Evolutionary conservation across 2,113 vertebrate species (phyloP).

Genomic region (Emydura subglobosa): DNA sequence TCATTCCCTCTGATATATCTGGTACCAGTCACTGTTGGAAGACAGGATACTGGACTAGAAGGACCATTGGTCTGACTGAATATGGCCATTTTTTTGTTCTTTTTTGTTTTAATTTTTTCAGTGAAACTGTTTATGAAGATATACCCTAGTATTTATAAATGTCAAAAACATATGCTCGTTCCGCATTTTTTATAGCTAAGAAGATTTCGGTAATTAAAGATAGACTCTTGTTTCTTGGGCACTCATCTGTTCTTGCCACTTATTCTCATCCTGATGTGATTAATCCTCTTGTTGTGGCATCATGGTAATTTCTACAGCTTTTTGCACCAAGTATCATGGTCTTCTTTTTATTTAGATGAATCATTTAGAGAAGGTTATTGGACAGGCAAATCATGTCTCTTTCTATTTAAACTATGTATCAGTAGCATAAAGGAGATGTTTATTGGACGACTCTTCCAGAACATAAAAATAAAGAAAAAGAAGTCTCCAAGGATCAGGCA

Average conservation of each 20-base stretch:
- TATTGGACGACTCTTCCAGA: not conserved
- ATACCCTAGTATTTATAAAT: constrained; percentile 13
- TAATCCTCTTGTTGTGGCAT: constrained; percentile 17
- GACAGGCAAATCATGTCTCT: not conserved
- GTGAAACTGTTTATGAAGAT: constrained; percentile 47
- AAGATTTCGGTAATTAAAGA: constrained; percentile 17
- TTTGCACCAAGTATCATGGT: constrained; percentile 9
- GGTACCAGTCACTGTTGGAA: not conserved
- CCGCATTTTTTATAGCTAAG: constrained; percentile 57
- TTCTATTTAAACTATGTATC: not conserved
- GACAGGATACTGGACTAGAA: not conserved
- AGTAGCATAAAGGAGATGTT: not conserved
- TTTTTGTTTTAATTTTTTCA: not conserved
- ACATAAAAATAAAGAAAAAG: not conserved
- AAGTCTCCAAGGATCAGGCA: not conserved
- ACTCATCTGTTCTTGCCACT: constrained; percentile 30
- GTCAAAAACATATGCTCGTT: not conserved
- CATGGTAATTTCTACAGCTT: not conserved
- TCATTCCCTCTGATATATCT: not conserved
- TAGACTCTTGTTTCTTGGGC: constrained; percentile 34
- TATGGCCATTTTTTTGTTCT: not conserved
- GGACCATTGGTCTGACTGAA: not conserved
- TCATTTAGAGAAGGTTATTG: not conserved
- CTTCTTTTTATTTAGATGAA: constrained; percentile 18
- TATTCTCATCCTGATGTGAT: not conserved